A percentile compares a stretch with the other conserved stretches of the same genome.
phyloP scores from a whole-genome alignment of 92 coral and sea anemone genomes.

The Phenganax marumi region DNA sequence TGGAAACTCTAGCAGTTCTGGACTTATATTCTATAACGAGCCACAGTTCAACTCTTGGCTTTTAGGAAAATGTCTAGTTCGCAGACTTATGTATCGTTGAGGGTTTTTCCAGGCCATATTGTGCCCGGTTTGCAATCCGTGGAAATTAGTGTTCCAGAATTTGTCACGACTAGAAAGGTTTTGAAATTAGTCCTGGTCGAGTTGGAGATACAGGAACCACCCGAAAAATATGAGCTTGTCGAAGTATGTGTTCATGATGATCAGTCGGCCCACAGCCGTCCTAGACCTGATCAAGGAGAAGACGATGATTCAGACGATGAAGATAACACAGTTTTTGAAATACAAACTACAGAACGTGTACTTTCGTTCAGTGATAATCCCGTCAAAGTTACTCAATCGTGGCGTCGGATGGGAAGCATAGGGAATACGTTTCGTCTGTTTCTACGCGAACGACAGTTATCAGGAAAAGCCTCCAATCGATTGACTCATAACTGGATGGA shows the following conservation, averaged over 20 bases:
- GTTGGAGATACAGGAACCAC: conserved; percentile 70
- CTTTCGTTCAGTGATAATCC: conserved; percentile 73
- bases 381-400: conserved; percentile 74
- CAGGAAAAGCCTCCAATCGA: conserved; percentile 61
- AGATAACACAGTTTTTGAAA: conserved; percentile 8
- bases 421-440: conserved; percentile 79
- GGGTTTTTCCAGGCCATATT: conserved; percentile 90
- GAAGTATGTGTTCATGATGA: conserved; percentile 98
- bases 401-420: conserved; percentile 70
- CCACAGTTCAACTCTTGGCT: no score
- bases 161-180: conserved; percentile 80
- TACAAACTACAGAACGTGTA: conserved; percentile 72
- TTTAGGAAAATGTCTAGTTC: conserved; percentile 20
- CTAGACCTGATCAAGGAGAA: neutral
- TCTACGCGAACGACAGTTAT: conserved; percentile 63
- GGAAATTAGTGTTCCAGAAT: conserved; percentile 74
- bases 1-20: neutral
- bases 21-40: neutral
- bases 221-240: conserved; percentile 88
- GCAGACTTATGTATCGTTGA: conserved; percentile 55
- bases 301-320: conserved; percentile 30
- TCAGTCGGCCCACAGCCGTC: conserved; percentile 43
- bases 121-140: conserved; percentile 87
- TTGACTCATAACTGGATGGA: conserved; percentile 91
- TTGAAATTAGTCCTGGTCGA: conserved; percentile 70